Evolutionary conservation across 2,888 invertebrate genomes (phyloP), one percentile per base, ranked within the genome.

Genomic region (Drosophila affinis): DNA sequence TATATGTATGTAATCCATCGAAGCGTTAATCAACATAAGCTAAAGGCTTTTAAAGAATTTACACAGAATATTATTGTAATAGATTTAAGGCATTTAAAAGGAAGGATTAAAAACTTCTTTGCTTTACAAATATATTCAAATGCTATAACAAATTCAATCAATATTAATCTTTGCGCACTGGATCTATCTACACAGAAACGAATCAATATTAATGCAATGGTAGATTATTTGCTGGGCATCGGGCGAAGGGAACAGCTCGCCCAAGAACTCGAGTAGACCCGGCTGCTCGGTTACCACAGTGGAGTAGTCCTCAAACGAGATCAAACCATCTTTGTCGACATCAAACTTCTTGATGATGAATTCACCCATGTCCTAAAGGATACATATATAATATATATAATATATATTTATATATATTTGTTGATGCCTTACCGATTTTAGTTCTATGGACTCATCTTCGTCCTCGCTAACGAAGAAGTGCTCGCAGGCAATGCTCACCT

Each of bases 311-410:
- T 89, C 89, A 76, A 94, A 95, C 17, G 95, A 95, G 27, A 97
- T 94, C 63, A 94, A 93, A 0, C 96, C 96, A 85, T 97, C 97
- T 70, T 95, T 93, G 86, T 97, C 96, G 0, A 93, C 73, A 84
- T 97, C 97, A 93, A 96, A 94, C 87, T 95, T 95, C 87, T 95
- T 96, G 14, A 96, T 92, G 80, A 96, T 93, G 21, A 95, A 93
- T 79, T 96, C 96, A 1, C 95, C 94, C 87, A 96, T 93, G 87
- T 97, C 97, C 94, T 96, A 39, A 0, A 44, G 58, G n/a, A 51
- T 53, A 21, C 4, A 10, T 18, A n/a, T n/a, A n/a, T n/a, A n/a
- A n/a, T n/a, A 21, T 21, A 21, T 1, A 3, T 10, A 3, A 3
- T 32, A 32, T 10, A 32, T 3, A 32, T 32, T 0, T 32, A 0